These are phyloP conservation scores for Smittia sp. DNA, from an alignment of 2,888 invertebrate species.

Conservation along the genomic window DNA sequence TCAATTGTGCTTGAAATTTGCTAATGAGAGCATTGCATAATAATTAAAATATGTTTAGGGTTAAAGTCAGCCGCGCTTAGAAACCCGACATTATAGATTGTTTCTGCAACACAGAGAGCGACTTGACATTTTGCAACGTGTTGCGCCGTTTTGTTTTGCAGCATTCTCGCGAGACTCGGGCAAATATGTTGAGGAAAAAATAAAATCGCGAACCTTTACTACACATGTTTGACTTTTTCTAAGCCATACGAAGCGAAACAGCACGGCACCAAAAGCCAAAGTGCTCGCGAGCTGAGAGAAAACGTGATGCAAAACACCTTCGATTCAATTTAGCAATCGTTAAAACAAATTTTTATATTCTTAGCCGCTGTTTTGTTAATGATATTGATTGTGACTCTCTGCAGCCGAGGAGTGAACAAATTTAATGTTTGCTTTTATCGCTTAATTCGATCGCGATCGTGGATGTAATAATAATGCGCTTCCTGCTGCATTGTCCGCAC, in stretches of 20 bases:
- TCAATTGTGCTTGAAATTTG: background rate
- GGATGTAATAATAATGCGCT: slow-evolving; percentile 1
- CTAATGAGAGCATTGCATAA: slow-evolving; percentile 17
- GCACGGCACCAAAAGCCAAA: background rate
- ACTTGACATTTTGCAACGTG: slow-evolving; percentile 37
- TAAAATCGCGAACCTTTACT: background rate
- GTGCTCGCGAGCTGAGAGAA: background rate
- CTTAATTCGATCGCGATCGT: slow-evolving; percentile 20
- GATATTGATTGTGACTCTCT: slow-evolving; percentile 25
- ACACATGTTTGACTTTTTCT: slow-evolving; percentile 13
- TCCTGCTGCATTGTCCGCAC: background rate
- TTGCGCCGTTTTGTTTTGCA: background rate
- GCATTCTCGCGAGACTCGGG: background rate
- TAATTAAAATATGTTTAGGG: slow-evolving; percentile 29
- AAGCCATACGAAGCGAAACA: background rate
- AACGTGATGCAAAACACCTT: slow-evolving; percentile 40
- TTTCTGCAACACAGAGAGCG: slow-evolving; percentile 1
- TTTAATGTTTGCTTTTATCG: slow-evolving; percentile 28
- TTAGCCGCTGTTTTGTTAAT: slow-evolving; percentile 7
- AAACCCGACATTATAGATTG: slow-evolving; percentile 26
- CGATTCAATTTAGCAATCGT: slow-evolving; percentile 36
- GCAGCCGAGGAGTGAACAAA: background rate
- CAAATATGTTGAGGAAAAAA: background rate
- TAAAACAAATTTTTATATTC: slow-evolving; percentile 32
- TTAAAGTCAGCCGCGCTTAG: slow-evolving; percentile 14